These are phyloP conservation scores for Suncus etruscus DNA, from an alignment of 2,113 vertebrate species.

Conservation along the genomic window DNA sequence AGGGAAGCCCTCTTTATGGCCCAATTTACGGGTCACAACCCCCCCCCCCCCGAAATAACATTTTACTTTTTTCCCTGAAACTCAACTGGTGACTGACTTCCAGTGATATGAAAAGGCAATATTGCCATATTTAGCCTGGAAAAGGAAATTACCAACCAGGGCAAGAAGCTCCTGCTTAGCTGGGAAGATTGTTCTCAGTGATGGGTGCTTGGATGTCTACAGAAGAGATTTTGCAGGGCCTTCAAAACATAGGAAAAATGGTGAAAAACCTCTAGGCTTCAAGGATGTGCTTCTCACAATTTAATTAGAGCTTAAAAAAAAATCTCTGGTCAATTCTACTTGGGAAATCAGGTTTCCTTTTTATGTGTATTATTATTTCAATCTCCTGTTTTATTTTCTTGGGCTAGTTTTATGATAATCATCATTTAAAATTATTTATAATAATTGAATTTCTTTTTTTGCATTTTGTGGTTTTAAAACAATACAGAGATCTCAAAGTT, in stretches of 20 bases:
- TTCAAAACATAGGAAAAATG: neutral
- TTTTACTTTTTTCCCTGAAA: conserved; percentile 49
- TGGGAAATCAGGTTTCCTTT: conserved; percentile 24
- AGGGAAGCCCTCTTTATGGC: conserved; percentile 82
- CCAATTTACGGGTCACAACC: conserved; percentile 80
- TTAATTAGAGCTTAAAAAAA: neutral
- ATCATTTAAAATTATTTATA: conserved; percentile 19
- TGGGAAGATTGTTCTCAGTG: neutral
- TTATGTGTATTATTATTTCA: conserved; percentile 4
- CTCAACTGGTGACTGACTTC: neutral
- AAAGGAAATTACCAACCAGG: neutral
- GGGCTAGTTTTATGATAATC: neutral
- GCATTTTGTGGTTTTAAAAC: conserved; percentile 6
- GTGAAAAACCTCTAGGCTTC: neutral
- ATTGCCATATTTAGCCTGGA: neutral
- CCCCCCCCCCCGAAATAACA: conserved; percentile 83
- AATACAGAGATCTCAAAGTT: neutral
- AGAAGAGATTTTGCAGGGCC: neutral
- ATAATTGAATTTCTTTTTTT: neutral
- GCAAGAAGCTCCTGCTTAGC: neutral
- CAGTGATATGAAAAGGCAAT: conserved; percentile 17
- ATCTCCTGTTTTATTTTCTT: conserved; percentile 43
- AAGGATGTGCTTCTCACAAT: neutral
- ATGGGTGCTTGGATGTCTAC: neutral
- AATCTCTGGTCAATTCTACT: conserved; percentile 26